These are phyloP conservation scores for Gallinago nigripennis DNA, from an alignment of 2,797 vertebrate genomes.

Conservation along the genomic window DNA sequence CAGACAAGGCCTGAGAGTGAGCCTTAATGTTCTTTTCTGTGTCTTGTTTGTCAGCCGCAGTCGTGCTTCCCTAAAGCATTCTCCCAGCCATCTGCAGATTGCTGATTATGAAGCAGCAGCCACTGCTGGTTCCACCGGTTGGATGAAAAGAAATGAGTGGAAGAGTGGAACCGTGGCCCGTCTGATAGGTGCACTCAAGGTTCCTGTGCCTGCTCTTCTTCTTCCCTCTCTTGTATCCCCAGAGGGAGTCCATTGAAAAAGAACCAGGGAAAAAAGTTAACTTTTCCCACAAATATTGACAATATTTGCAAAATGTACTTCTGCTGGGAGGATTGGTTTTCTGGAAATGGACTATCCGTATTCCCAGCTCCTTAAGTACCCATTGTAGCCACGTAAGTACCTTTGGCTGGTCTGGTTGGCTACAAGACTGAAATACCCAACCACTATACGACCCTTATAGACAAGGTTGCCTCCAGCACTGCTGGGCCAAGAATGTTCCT, in stretches of 20 bases:
- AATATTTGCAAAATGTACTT: neutral
- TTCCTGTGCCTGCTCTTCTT: neutral
- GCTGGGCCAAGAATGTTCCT: neutral
- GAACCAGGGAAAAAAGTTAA: neutral
- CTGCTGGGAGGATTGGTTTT: neutral
- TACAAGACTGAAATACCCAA: neutral
- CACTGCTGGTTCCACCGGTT: neutral
- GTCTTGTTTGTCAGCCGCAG: constrained; percentile 38
- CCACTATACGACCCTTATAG: neutral
- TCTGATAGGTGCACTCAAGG: neutral
- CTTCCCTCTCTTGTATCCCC: neutral
- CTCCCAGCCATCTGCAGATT: constrained; percentile 26
- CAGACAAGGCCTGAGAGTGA: constrained; percentile 20
- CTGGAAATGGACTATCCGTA: neutral
- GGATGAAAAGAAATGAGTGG: neutral
- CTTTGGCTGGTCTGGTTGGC: neutral
- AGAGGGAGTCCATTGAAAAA: neutral
- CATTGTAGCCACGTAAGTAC: neutral
- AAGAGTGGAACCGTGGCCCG: neutral
- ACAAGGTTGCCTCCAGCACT: neutral
- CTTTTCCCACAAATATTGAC: neutral
- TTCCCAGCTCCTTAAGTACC: neutral
- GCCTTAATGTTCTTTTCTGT: constrained; percentile 24
- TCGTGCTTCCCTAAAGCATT: constrained; percentile 35
- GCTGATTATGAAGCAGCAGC: neutral